These are phyloP conservation scores for Ophion obscuratus DNA, from an alignment of 2,888 invertebrate genomes.

Conservation along the genomic window DNA sequence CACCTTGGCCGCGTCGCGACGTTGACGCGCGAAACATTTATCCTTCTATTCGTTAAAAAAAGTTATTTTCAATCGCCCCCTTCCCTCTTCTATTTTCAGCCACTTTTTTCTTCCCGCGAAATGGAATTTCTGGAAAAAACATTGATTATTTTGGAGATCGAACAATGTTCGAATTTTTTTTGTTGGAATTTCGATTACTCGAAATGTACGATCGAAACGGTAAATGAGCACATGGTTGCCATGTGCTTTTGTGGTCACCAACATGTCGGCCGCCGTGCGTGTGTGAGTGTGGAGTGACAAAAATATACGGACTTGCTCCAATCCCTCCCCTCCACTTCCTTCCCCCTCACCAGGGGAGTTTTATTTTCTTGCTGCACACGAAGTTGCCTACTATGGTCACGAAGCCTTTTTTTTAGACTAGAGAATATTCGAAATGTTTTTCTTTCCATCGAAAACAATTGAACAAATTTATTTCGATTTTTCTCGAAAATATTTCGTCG, in stretches of 20 bases:
- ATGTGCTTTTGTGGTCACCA: constrained; percentile 68
- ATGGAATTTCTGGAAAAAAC: background rate
- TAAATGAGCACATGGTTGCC: constrained; percentile 66
- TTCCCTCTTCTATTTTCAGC: background rate
- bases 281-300: constrained; percentile 68
- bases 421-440: background rate
- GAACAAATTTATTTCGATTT: constrained; percentile 33
- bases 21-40: constrained; percentile 26
- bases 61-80: background rate
- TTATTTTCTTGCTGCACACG: constrained; percentile 31
- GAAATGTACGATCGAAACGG: background rate
- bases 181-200: background rate
- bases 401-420: constrained; percentile 20
- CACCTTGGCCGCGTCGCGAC: constrained; percentile 18
- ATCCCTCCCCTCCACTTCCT: constrained; percentile 39
- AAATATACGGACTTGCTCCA: constrained; percentile 69
- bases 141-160: background rate
- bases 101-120: background rate
- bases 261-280: constrained; percentile 69
- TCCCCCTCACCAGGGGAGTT: constrained; percentile 17
- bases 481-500: background rate
- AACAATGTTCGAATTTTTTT: background rate
- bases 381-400: constrained; percentile 36
- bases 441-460: background rate
- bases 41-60: background rate